Base-by-base conservation (phyloP, 2,888 invertebrate species). In the Scelioninae gen. 2 region DNA sequence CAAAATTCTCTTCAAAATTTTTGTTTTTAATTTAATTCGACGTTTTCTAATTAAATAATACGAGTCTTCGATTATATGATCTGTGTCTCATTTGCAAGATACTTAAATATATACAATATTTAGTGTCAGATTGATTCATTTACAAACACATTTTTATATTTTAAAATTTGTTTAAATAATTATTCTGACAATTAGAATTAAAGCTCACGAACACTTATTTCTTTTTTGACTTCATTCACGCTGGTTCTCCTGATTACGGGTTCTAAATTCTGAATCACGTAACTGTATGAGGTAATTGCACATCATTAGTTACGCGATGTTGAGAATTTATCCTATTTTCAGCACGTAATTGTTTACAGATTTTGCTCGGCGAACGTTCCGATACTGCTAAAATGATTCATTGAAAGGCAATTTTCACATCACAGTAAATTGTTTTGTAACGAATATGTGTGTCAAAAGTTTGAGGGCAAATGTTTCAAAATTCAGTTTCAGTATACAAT, bases 371-470 rank as follows among this genome's bases (percentile, higher is more conserved):
- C 61, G 53, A 69, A 18, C 46, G 48, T 60, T 39, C 13, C 39
- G 28, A 48, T 61, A 61, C 61, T 69, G 69, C 61, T 69, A 55
- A 61, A 69, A 37, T 55, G 69, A 69, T 69, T 61, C 61, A 41
- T 70, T 68, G 60, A 52, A 45, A 19, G 13, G 43, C 52, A 70
- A 63, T 70, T 61, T 70, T 70, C 69, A 43, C 41, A 70, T 55
- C 46, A 25, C 41, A 70, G 63, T 63, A 55, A 70, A 70, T 63
- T 63, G 48, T 55, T 50, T 43, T 46, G 37, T 60, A 61, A 46
- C 60, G 53, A 69, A 60, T n/a, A n/a, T n/a, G n/a, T n/a, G n/a
- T n/a, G n/a, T n/a, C n/a, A n/a, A n/a, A n/a, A n/a, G n/a, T n/a
- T n/a, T n/a, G n/a, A n/a, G n/a, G n/a, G n/a, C n/a, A n/a, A n/a